Base-by-base conservation (phyloP, 2,797 vertebrate species). In the Poecilia velifera region DNA sequence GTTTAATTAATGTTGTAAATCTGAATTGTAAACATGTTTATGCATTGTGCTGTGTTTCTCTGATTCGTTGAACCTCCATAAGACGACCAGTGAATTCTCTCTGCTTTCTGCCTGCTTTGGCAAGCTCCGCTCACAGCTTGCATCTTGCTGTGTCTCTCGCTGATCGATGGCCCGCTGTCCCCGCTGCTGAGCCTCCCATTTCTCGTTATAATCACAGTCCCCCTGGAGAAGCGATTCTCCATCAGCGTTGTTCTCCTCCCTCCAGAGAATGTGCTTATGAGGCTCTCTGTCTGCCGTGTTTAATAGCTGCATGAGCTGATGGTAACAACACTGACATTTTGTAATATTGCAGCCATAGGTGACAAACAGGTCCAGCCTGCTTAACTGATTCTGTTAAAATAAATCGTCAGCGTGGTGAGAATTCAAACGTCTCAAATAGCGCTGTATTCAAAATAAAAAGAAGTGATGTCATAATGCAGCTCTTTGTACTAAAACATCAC, bases 171-270 rank as follows among this genome's bases (percentile, higher is more conserved):
- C 76, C 88, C 76, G 14, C 80, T 91, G 87, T 64, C 73, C 78
- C 68, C 59, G 79, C 31, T 87, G 85, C 83, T 83, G 82, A 59
- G 76, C 90, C 89, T 79, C 81, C 82, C 84, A 91, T 93, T 91
- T 85, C 88, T 92, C 86, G 71, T 74, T 81, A 83, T 93, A 92
- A 94, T 92, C 91, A 92, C 92, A 91, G 81, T 73, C 85, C 89
- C 43, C 43, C 76, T 43, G 39, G 87, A 91, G 89, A 84, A 89
- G 86, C 74, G 79, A 84, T 89, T 89, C 88, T 92, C 89, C 86
- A 90, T 94, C 91, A 93, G 87, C 78, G 83, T 51, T 39, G 79
- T 84, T 90, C 84, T 81, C 79, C 84, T 87, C 87, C 82, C 68
- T 80, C 83, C 55, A 77, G 81, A 89, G 88, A 91, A 90, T 87